Conservation (phyloP, 92 coral and sea anemone species). For the Metridium senile region DNA sequence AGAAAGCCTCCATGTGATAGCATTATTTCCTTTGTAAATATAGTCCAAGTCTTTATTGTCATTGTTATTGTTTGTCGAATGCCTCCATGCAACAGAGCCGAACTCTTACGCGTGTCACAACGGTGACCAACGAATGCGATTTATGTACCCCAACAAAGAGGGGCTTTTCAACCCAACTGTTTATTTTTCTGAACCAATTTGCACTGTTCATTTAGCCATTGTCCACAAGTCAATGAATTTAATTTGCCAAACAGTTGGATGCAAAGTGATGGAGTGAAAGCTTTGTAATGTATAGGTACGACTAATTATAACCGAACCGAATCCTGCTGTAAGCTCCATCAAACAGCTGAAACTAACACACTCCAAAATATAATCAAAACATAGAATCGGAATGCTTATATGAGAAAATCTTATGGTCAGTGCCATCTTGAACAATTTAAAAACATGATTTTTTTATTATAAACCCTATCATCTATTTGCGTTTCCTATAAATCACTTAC, state of each 20-base stretch:
- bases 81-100: conserved; percentile 3
- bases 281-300: conserved; percentile 22
- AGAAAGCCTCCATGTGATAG: neutral
- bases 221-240: conserved; percentile 42
- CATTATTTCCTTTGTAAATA: neutral
- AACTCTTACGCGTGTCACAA: neutral
- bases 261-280: conserved; percentile 8
- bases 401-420: neutral
- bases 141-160: neutral
- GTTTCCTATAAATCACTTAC: neutral
- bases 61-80: neutral
- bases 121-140: conserved; percentile 2
- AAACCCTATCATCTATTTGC: neutral
- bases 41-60: neutral
- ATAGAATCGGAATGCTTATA: no score
- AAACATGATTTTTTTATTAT: neutral
- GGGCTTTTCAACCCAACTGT: conserved; percentile 12
- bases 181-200: conserved; percentile 30
- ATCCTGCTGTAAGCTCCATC: neutral
- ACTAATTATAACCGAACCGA: conserved; percentile 14
- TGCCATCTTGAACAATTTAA: neutral
- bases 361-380: neutral
- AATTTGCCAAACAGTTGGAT: conserved; percentile 40
- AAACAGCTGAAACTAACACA: neutral
- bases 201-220: conserved; percentile 51